Percentiles rank a stretch among this genome's conserved stretches.
Conservation (phyloP, 2,797 vertebrate genomes). For the Mallotus villosus region DNA sequence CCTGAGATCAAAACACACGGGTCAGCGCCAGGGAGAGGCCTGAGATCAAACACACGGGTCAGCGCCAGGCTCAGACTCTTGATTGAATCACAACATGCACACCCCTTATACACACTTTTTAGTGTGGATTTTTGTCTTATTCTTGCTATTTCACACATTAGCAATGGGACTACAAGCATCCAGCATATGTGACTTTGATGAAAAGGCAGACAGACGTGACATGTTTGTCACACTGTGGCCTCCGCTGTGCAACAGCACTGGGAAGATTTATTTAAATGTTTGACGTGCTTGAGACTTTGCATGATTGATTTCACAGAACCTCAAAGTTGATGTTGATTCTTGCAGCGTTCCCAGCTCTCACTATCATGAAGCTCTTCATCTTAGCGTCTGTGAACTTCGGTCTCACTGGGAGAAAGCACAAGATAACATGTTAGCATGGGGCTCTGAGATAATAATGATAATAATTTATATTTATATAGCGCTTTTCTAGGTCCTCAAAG, state of each 20-base stretch:
- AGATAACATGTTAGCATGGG: not conserved
- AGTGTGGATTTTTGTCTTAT: no score
- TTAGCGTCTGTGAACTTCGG: slow-evolving; percentile 80
- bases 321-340: slow-evolving; percentile 80
- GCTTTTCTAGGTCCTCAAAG: no score
- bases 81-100: no score
- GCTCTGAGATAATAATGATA: no score
- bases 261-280: not conserved
- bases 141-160: no score
- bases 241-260: not conserved
- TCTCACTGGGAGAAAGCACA: slow-evolving; percentile 66
- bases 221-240: slow-evolving; percentile 1
- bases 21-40: no score
- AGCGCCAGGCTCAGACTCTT: no score
- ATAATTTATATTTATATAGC: no score
- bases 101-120: no score
- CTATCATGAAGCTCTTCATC: slow-evolving; percentile 73
- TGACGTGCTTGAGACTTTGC: not conserved
- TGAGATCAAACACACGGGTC: no score
- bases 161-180: no score
- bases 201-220: not conserved
- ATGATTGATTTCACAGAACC: slow-evolving; percentile 61
- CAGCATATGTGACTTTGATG: not conserved
- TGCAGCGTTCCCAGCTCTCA: slow-evolving; percentile 78
- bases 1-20: no score